phyloP scores from a whole-genome alignment of 2,113 vertebrate genomes.

The Sinocyclocheilus maitianheensis region DNA sequence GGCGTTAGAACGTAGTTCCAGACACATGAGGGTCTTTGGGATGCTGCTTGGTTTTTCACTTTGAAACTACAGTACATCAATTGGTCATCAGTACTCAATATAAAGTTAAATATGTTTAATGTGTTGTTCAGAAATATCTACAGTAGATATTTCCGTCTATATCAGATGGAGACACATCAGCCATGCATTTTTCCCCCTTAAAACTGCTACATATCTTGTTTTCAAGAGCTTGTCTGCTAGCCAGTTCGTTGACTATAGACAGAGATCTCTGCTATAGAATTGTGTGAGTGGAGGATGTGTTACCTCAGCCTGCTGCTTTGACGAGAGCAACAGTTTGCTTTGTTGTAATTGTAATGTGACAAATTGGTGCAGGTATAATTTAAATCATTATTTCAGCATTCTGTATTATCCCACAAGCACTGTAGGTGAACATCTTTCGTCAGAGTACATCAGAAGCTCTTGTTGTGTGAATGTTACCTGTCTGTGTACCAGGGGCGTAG shows the following conservation, averaged over 20 bases:
- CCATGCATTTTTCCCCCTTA: background rate
- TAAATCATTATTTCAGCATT: background rate
- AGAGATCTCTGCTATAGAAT: constrained; percentile 10
- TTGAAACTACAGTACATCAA: background rate
- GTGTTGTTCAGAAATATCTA: too few species aligned
- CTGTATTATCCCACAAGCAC: background rate
- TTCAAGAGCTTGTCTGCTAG: background rate
- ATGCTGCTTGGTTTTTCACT: background rate
- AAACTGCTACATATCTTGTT: background rate
- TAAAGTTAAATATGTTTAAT: background rate
- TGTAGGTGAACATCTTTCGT: background rate
- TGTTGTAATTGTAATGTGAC: constrained; percentile 30
- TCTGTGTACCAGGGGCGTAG: background rate
- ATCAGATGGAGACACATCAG: background rate
- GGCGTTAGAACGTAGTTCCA: background rate
- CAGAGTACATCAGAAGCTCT: background rate
- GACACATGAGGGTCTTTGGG: background rate
- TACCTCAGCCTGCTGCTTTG: constrained; percentile 32
- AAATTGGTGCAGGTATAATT: constrained; percentile 35
- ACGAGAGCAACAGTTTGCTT: constrained; percentile 27
- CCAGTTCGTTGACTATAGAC: background rate
- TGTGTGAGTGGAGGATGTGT: constrained; percentile 35
- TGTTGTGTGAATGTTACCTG: background rate
- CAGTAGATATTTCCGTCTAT: background rate
- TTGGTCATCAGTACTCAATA: background rate